Evolutionary conservation across 2,113 vertebrate genomes (phyloP).

Genomic region (Gallinago paraguaiae): DNA sequence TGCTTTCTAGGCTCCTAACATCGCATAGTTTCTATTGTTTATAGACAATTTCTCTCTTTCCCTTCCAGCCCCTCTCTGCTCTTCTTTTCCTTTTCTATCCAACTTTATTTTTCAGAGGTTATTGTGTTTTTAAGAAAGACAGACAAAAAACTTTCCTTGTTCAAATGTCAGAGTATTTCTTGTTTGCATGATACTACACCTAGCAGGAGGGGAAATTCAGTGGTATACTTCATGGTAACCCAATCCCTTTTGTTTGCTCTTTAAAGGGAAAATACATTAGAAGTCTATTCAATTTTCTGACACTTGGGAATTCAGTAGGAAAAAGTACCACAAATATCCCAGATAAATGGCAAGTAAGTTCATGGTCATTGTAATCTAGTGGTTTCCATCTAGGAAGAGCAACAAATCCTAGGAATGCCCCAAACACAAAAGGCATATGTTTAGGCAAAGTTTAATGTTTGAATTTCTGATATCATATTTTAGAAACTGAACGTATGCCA

Average conservation of each 20-base stretch:
- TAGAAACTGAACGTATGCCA: not conserved
- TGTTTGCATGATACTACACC: not conserved
- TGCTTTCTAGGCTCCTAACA: not conserved
- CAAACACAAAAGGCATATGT: not conserved
- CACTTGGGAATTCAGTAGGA: not conserved
- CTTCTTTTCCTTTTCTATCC: not conserved
- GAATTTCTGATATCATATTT: not conserved
- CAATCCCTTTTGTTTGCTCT: not conserved
- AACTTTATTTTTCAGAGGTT: not conserved
- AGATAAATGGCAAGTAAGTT: not conserved
- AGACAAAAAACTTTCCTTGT: not conserved
- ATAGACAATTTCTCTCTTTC: not conserved
- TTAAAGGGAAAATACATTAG: not conserved
- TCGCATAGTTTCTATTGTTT: fast-evolving
- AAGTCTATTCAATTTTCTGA: not conserved
- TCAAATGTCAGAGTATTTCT: not conserved
- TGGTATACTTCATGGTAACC: not conserved
- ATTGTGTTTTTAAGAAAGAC: not conserved
- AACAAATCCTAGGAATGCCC: not conserved
- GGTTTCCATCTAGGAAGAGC: not conserved
- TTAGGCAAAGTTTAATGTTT: not conserved
- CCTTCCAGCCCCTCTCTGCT: not conserved
- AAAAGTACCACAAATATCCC: not conserved
- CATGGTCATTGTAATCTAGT: not conserved
- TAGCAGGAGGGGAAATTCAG: not conserved